Base-by-base conservation (phyloP, 1,140 invertebrate genomes). In the Holcopasites calliopsidis region DNA sequence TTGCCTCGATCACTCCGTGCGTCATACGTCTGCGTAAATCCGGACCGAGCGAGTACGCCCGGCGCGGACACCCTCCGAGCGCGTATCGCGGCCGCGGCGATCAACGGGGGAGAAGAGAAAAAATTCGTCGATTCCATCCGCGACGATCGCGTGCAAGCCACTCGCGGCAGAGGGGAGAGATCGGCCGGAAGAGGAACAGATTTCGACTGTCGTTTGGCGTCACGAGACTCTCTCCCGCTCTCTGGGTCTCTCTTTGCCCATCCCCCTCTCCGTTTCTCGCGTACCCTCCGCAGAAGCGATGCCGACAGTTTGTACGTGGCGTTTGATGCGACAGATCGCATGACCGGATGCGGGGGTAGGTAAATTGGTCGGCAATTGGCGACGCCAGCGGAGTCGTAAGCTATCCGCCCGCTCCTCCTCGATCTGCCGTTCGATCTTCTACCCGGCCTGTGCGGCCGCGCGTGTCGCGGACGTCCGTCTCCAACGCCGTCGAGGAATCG, bases 291-390 rank as follows among this genome's bases (percentile, higher is more conserved):
- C n/a, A 65, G 31, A 10, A 66, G 71, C 77, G 70, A 70, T 75
- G 79, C 70, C 60, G 57, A 49, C 71, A 71, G 82, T 75, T 82
- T 72, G 82, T 72, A 66, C 72, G 82, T 79, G 82, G 86, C 85
- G 83, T 91, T 90, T 90, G 87, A 90, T 88, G 88, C 88, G 85
- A 89, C 85, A 87, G 86, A 90, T 90, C 88, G 89, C 89, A 91
- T 90, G 90, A 92, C 91, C 90, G 91, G 91, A 92, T 91, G 91
- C 88, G 89, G 90, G 90, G 90, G 90, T 92, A 92, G 90, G 91
- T 91, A 91, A 92, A 92, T 92, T 92, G 88, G 87, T 88, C 88
- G 87, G 89, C 90, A 92, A 92, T 92, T 92, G 91, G 87, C 90
- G 88, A 92, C 89, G 91, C 90, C 90, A 91, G 89, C 84, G 87